phyloP scores from a whole-genome alignment of 1,140 invertebrate genomes.

The Copidosoma floridanum region DNA sequence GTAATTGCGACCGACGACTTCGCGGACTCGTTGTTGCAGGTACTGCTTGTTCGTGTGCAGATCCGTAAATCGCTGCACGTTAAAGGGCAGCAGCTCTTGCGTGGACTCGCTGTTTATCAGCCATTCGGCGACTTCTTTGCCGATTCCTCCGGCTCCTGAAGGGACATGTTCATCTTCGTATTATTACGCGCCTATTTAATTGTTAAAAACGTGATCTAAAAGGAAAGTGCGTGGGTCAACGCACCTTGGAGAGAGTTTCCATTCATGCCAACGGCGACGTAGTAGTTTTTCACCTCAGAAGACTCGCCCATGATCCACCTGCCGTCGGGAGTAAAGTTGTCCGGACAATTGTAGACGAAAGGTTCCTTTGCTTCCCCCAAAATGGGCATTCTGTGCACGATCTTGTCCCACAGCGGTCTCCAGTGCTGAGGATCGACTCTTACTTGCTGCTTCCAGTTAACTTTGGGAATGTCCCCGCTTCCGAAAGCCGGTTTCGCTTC shows the following conservation, averaged over 20 bases:
- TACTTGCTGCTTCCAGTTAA: slow-evolving; percentile 60
- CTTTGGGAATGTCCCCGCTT: slow-evolving; percentile 55
- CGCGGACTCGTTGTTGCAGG: slow-evolving; percentile 69
- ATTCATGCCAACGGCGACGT: slow-evolving; percentile 74
- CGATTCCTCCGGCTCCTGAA: slow-evolving; percentile 72
- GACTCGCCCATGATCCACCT: slow-evolving; percentile 71
- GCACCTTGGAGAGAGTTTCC: slow-evolving; percentile 62
- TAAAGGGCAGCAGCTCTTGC: slow-evolving; percentile 65
- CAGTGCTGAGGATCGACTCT: slow-evolving; percentile 67
- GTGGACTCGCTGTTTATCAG: slow-evolving; percentile 68
- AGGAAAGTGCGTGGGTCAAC: too few species aligned
- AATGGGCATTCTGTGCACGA: slow-evolving; percentile 66
- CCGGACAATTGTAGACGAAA: slow-evolving; percentile 67
- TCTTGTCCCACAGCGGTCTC: slow-evolving; percentile 61
- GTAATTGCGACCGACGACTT: slow-evolving; percentile 71
- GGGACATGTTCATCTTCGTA: slow-evolving; percentile 14
- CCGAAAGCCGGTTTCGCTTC: slow-evolving; percentile 67
- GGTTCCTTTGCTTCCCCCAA: slow-evolving; percentile 60
- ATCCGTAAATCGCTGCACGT: slow-evolving; percentile 76
- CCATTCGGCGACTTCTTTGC: slow-evolving; percentile 73
- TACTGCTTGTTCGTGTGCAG: slow-evolving; percentile 79
- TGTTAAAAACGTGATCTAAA: too few species aligned
- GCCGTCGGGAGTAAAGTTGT: slow-evolving; percentile 77
- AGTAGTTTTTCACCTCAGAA: slow-evolving; percentile 76
- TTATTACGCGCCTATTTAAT: too few species aligned